Conservation (phyloP, 2,797 vertebrate species). For the Adelosebastes latens region DNA sequence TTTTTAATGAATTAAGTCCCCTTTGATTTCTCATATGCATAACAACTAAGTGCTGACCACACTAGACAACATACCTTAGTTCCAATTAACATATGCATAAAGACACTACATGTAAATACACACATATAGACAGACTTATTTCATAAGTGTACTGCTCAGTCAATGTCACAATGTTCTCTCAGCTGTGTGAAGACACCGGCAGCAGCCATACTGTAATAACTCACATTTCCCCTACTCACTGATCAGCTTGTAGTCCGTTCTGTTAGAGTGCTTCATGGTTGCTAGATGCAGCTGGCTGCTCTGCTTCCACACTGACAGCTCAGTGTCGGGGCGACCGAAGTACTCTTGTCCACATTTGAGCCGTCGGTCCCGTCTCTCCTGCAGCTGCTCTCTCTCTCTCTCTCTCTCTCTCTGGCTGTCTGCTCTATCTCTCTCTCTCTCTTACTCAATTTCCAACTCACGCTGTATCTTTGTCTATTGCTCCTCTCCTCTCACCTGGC, state of each 20-base stretch:
- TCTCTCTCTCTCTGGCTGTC: neutral
- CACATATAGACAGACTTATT: neutral
- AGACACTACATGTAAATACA: neutral
- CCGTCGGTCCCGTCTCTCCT: constrained; percentile 69
- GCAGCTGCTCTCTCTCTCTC: constrained; percentile 74
- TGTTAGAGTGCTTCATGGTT: constrained; percentile 80
- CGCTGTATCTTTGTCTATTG: neutral
- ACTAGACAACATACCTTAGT: neutral
- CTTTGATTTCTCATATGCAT: neutral
- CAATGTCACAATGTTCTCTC: neutral
- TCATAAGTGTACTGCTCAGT: neutral
- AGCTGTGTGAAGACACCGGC: neutral
- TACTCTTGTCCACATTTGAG: constrained; percentile 85
- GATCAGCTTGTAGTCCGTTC: constrained; percentile 80
- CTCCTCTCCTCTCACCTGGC: constrained; percentile 45
- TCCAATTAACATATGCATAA: neutral
- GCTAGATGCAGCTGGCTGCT: constrained; percentile 52
- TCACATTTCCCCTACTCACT: constrained; percentile 83
- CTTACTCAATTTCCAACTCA: constrained; percentile 23
- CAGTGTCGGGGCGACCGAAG: constrained; percentile 59
- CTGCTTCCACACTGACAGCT: constrained; percentile 65
- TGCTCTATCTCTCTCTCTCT: neutral
- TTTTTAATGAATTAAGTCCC: neutral
- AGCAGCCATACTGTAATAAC: constrained; percentile 10
- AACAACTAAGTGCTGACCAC: neutral